phyloP scores from a whole-genome alignment of 2,888 invertebrate species.

The Callinectes sapidus region DNA sequence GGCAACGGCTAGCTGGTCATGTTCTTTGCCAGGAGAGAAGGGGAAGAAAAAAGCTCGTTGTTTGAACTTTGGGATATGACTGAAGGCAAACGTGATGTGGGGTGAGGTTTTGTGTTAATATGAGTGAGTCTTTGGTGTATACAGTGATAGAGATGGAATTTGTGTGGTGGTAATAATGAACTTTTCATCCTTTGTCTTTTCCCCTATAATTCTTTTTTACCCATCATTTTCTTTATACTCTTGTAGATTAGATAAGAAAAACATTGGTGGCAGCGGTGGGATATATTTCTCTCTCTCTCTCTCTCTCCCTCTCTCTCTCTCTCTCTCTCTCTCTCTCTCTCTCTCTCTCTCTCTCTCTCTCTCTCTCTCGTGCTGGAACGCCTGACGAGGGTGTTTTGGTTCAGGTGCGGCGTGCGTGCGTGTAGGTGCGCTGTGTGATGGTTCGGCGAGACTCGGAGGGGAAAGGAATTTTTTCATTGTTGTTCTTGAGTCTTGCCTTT shows the following conservation, averaged over 20 bases:
- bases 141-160: not conserved
- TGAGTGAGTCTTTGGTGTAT: not conserved
- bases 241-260: too few species aligned
- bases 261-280: too few species aligned
- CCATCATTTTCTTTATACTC: too few species aligned
- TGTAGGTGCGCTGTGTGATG: not conserved
- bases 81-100: not conserved
- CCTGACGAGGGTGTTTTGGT: conserved; percentile 8
- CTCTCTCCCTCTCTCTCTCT: not conserved
- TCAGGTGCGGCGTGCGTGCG: not conserved
- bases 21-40: not conserved
- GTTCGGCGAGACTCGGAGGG: not conserved
- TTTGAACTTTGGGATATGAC: not conserved
- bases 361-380: not conserved
- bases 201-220: too few species aligned
- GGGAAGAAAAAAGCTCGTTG: not conserved
- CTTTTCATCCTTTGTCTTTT: too few species aligned
- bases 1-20: not conserved
- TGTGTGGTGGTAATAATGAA: not conserved
- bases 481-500: not conserved
- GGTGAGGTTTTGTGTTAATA: not conserved
- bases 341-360: not conserved
- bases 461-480: not conserved
- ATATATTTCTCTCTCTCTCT: too few species aligned
- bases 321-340: not conserved